Evolutionary conservation across 2,113 vertebrate genomes (phyloP), one percentile per base, ranked within the genome.

Genomic region (Callopanchax toddi): DNA sequence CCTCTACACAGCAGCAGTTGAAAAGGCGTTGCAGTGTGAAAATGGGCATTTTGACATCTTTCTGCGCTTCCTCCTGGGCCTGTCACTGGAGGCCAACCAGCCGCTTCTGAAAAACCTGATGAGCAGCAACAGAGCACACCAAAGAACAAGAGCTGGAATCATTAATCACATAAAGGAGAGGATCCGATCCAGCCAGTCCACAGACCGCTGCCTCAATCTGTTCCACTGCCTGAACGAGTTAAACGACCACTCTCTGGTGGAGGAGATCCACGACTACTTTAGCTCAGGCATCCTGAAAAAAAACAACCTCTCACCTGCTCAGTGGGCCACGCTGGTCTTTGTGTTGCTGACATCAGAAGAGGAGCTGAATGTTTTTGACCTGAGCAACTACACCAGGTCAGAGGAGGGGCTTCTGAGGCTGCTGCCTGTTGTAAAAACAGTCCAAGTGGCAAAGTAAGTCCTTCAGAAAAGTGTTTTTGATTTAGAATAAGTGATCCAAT

Each of bases 151-250:
- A 57, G 2, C 34, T 2, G 34, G 81, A 49, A 46, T 85, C 15
- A 53, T 82, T 3, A 74, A 69, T 54, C 68, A 89, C 76, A 81
- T 90, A 50, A 89, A 87, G 57, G 51, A 76, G 49, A 86, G 8
- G 63, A 89, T 90, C 59, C 67, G 34, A 48, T 26, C 6, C 1
- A 77, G 13, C 40, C 21, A 29, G 1, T 85, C 78, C 3, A 40
- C 67, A 0, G 85, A 90, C 25, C 67, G 78, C 20, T 82, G 82
- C 39, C 67, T 90, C 34, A 90, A 88, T 50, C 78, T 90, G 34
- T 86, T 90, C 16, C 85, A 90, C 71, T 88, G 88, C 40, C 74
- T 90, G 32, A 86, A 85, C 1, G 88, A 90, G 60, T 52, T 90
- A 18, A 71, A 85, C 1, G 88, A 90, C 54, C 50, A 66, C 46